phyloP scores from a whole-genome alignment of 2,113 vertebrate genomes.

The Tachysurus vachellii region DNA sequence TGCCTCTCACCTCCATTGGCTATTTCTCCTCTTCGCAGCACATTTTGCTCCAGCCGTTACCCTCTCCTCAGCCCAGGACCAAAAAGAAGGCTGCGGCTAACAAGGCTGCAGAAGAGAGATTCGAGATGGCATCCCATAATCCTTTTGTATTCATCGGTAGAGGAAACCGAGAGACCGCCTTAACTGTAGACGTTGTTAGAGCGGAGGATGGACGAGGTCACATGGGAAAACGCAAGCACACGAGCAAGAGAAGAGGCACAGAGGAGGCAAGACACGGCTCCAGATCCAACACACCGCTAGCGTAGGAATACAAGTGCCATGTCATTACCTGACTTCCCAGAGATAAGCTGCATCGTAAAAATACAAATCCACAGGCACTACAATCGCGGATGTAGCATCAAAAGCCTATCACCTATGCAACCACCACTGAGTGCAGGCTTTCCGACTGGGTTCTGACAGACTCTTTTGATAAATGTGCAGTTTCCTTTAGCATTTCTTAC shows the following conservation, averaged over 20 bases:
- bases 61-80: constrained; percentile 65
- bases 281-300: constrained; percentile 34
- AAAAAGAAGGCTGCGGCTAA: constrained; percentile 66
- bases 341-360: constrained; percentile 5
- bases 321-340: not conserved
- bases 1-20: constrained; percentile 37
- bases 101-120: constrained; percentile 55
- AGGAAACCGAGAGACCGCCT: constrained; percentile 70
- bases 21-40: constrained; percentile 39
- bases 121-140: constrained; percentile 71
- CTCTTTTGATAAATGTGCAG: constrained; percentile 6
- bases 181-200: not conserved
- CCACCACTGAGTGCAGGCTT: constrained; percentile 34
- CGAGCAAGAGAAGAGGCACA: constrained; percentile 62
- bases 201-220: constrained; percentile 14
- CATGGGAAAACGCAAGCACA: constrained; percentile 65
- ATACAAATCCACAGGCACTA: not conserved
- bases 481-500: constrained; percentile 23
- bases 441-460: not conserved
- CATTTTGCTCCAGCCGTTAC: constrained; percentile 21
- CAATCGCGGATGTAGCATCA: constrained; percentile 41
- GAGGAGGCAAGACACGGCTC: constrained; percentile 55
- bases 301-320: constrained; percentile 20
- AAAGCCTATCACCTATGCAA: constrained; percentile 55
- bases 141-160: constrained; percentile 79